phyloP scores from a whole-genome alignment of 2,113 vertebrate genomes.

The Eleginops maclovinus region DNA sequence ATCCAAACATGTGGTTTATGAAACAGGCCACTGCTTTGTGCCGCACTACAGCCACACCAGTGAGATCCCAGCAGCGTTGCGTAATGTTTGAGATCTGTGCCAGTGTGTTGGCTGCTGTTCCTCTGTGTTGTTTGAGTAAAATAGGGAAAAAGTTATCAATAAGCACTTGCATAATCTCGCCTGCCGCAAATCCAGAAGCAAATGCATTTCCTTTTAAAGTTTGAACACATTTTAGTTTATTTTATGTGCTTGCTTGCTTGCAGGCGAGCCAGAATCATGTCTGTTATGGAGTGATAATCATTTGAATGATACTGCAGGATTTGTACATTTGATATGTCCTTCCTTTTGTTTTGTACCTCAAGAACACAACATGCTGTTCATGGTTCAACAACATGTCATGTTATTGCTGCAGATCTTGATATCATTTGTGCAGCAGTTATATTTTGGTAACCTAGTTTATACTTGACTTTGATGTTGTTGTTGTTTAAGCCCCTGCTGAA shows the following conservation, averaged over 20 bases:
- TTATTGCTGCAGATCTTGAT: background rate
- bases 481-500: background rate
- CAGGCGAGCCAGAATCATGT: no score
- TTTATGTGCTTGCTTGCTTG: no score
- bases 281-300: background rate
- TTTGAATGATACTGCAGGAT: background rate
- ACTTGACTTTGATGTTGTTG: background rate
- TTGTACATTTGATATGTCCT: no score
- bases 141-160: background rate
- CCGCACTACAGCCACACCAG: constrained; percentile 57
- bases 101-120: constrained; percentile 55
- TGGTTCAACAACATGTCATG: no score
- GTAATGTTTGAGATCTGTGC: constrained; percentile 75
- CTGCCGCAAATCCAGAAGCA: background rate
- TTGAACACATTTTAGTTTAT: no score
- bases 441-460: constrained; percentile 13
- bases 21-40: constrained; percentile 50
- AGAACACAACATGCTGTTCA: no score
- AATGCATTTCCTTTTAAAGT: background rate
- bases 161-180: no score
- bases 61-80: constrained; percentile 75
- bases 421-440: no score
- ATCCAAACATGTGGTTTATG: constrained; percentile 63
- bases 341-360: no score
- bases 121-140: background rate